Evolutionary conservation across 2,888 invertebrate genomes (phyloP), one percentile per base, ranked within the genome.

Genomic region (Caenorhabditis sp.): DNA sequence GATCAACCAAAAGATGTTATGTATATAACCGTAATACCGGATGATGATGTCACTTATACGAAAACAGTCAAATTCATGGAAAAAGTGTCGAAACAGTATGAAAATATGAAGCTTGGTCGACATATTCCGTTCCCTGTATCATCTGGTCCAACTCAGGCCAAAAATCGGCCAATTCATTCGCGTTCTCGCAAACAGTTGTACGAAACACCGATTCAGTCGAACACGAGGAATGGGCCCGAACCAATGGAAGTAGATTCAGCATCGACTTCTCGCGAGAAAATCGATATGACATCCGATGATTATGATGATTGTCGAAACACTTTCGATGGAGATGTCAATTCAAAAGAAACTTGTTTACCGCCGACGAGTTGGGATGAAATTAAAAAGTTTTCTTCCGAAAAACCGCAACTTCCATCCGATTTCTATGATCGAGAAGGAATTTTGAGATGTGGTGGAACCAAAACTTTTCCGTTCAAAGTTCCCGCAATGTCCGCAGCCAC

Each of bases 1-100:
- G 93, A 95, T n/a, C 94, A 94, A 87, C 92, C 94, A 5, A 91
- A 97, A 37, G 97, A 99, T 88, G 92, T 99, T 0, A 95, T 94
- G 26, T 99, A 97, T 88, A 91, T 97, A 50, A 95, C 97, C 8
- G 92, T 99, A 0, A 93, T 95, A 37, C 96, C 97, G 0, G 97
- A 97, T 87, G 93, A 93, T 86, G 94, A 95, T 66, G 92, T 92
- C 78, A 91, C 95, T 49, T 89, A 93, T 59, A 92, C 91, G 53
- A 92, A 93, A 84, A 92, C 95, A 3, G 54, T 69, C 12, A 67
- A 68, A 12, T 85, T 83, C 58, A 74, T 85, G 78, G 81, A 83
- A 49, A 68, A 74, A 17, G 26, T 85, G 49, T 77, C 80, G 55
- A 60, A 67, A 69, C 78, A 49, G 63, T 99, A 99, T 89, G 97